Percentiles rank a stretch among this genome's conserved stretches.
phyloP scores from a whole-genome alignment of 2,888 invertebrate species.

The Zaprionus lineosus region DNA sequence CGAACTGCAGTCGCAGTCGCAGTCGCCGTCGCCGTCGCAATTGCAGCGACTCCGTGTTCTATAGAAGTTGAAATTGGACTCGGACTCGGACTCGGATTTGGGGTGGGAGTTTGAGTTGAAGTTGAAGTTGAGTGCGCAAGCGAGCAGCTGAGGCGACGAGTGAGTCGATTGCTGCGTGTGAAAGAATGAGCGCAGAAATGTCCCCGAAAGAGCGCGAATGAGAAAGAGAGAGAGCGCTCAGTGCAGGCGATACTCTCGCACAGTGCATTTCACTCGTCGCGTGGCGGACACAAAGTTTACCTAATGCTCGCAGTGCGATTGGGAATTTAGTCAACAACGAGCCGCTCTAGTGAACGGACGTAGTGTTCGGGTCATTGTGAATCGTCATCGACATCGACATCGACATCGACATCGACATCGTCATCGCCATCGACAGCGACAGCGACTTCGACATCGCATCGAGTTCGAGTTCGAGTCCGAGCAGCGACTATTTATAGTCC shows the following conservation, averaged over 20 bases:
- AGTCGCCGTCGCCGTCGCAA: constrained; percentile 11
- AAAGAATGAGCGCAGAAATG: constrained; percentile 18
- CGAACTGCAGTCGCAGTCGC: constrained; percentile 6
- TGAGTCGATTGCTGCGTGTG: too few species aligned
- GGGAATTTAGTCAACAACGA: constrained; percentile 61
- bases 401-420: too few species aligned
- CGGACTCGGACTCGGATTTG: constrained; percentile 10
- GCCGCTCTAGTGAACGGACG: constrained; percentile 66
- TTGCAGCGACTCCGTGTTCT: too few species aligned
- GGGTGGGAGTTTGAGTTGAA: constrained; percentile 10
- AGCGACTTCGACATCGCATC: too few species aligned
- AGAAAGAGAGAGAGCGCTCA: constrained; percentile 8
- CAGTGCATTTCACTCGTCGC: constrained; percentile 30
- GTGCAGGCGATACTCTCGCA: constrained; percentile 32
- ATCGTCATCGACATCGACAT: constrained; percentile 11
- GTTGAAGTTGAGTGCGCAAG: constrained; percentile 14
- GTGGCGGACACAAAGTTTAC: constrained; percentile 23
- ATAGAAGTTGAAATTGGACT: too few species aligned
- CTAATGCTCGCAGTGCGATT: constrained; percentile 26
- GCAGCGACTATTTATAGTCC: constrained; percentile 55
- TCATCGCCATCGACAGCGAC: too few species aligned
- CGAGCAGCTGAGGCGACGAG: constrained; percentile 3
- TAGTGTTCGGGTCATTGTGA: constrained; percentile 28
- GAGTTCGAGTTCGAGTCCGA: constrained; percentile 19
- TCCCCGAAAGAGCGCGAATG: constrained; percentile 6